phyloP scores from a whole-genome alignment of 2,113 vertebrate genomes.

The Callionymus lyra region DNA sequence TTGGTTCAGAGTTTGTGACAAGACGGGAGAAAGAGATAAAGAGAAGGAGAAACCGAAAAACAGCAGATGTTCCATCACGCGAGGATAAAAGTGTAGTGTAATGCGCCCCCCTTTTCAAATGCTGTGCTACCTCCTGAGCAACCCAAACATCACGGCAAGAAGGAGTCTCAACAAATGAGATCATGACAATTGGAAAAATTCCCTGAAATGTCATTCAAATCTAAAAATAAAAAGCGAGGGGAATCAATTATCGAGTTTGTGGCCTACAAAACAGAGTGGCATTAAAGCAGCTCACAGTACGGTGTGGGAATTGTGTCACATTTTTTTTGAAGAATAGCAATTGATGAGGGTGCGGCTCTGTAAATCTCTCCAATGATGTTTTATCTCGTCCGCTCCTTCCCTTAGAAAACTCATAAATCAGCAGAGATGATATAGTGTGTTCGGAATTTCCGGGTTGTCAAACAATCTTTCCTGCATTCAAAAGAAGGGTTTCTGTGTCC shows the following conservation, averaged over 20 bases:
- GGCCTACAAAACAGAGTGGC: slow-evolving; percentile 30
- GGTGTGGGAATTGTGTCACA: slow-evolving; percentile 5
- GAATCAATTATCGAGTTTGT: slow-evolving; percentile 43
- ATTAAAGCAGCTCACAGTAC: slow-evolving; percentile 12
- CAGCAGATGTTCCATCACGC: slow-evolving; percentile 39
- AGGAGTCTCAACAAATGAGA: slow-evolving; percentile 46
- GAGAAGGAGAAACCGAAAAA: slow-evolving; percentile 24
- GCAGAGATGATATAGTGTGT: slow-evolving; percentile 11
- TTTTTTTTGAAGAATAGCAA: not conserved
- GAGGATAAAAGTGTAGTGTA: slow-evolving; percentile 53
- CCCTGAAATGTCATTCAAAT: slow-evolving; percentile 60
- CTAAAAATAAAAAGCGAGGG: slow-evolving; percentile 47
- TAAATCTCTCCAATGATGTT: slow-evolving; percentile 31
- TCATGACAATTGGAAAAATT: slow-evolving; percentile 64
- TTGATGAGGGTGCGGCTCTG: slow-evolving; percentile 19
- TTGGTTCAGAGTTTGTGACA: slow-evolving; percentile 41
- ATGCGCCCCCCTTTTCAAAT: slow-evolving; percentile 23
- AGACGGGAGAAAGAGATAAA: slow-evolving; percentile 18
- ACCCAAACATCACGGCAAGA: slow-evolving; percentile 6
- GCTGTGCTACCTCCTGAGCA: slow-evolving; percentile 4
- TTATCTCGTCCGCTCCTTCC: slow-evolving; percentile 15
- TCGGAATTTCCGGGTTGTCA: no score
- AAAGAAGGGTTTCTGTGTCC: no score
- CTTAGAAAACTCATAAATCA: slow-evolving; percentile 30
- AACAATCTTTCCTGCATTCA: no score